These are phyloP conservation scores for Temnothorax curvispinosus DNA, from an alignment of 1,140 invertebrate species.

Conservation along the genomic window DNA sequence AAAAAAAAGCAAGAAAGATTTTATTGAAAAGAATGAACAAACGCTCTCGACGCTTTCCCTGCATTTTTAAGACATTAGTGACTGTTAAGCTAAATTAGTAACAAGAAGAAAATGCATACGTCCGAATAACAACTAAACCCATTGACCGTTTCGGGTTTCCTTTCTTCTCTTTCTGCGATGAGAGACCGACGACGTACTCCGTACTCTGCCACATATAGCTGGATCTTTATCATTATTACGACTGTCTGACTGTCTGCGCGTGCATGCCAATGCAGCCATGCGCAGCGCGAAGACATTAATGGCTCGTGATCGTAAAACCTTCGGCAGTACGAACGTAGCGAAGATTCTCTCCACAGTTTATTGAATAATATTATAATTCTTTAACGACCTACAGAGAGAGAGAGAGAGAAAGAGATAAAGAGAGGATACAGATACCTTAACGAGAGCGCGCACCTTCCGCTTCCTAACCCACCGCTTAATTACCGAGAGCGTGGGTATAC, in stretches of 20 bases:
- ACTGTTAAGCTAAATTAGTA: not conserved
- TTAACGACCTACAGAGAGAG: slow-evolving; percentile 40
- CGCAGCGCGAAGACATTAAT: slow-evolving; percentile 64
- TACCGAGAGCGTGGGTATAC: not conserved
- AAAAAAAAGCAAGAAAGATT: not conserved
- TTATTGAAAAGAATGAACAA: not conserved
- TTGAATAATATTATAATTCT: slow-evolving; percentile 64
- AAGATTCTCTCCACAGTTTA: slow-evolving; percentile 60
- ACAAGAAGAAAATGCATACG: not conserved
- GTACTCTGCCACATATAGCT: slow-evolving; percentile 29
- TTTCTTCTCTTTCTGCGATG: not conserved
- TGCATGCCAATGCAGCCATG: slow-evolving; percentile 55
- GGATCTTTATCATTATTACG: slow-evolving; percentile 79
- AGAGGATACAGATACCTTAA: not conserved
- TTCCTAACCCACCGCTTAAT: slow-evolving; percentile 3
- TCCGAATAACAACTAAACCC: not conserved
- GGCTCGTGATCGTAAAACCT: slow-evolving; percentile 67
- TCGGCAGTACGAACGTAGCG: not conserved
- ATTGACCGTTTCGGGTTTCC: not conserved
- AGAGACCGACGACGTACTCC: slow-evolving; percentile 43
- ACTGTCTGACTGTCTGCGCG: slow-evolving; percentile 68
- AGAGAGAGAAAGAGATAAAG: not conserved
- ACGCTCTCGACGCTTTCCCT: not conserved
- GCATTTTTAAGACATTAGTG: not conserved
- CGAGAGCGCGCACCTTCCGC: slow-evolving; percentile 6